These are phyloP conservation scores for Aphaenogaster ashmeadi DNA, from an alignment of 1,140 invertebrate species.

Conservation along the genomic window DNA sequence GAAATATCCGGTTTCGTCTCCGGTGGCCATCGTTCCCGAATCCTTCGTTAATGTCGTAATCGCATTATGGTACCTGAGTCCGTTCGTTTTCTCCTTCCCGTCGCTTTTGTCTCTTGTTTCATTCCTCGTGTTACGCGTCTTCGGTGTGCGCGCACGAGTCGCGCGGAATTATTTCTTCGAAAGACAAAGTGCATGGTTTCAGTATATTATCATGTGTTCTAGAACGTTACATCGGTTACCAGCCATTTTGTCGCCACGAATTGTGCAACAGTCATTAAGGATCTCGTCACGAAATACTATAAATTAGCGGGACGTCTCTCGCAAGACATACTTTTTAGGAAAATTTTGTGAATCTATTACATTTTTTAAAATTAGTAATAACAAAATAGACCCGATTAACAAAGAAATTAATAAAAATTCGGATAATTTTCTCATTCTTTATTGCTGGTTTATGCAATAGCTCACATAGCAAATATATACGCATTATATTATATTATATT, in stretches of 20 bases:
- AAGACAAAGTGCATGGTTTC: slow-evolving; percentile 48
- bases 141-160: slow-evolving; percentile 4
- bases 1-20: slow-evolving; percentile 79
- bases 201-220: slow-evolving; percentile 12
- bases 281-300: neutral
- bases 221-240: slow-evolving; percentile 8
- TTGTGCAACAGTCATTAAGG: neutral
- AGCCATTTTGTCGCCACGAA: neutral
- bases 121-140: slow-evolving; percentile 64
- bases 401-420: neutral
- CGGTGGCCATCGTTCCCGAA: slow-evolving; percentile 78
- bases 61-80: slow-evolving; percentile 65
- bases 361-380: neutral
- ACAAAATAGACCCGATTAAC: neutral
- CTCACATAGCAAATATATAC: neutral
- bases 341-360: neutral
- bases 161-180: slow-evolving; percentile 41
- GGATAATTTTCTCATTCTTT: neutral
- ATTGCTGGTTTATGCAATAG: slow-evolving; percentile 2
- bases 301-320: neutral
- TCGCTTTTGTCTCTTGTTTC: slow-evolving; percentile 52
- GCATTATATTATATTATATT: neutral
- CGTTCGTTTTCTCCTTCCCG: neutral
- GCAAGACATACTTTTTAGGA: neutral
- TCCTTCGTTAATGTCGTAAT: slow-evolving; percentile 78